These are phyloP conservation scores for Anolis sagrei DNA, from an alignment of 2,113 vertebrate species.

Conservation along the genomic window DNA sequence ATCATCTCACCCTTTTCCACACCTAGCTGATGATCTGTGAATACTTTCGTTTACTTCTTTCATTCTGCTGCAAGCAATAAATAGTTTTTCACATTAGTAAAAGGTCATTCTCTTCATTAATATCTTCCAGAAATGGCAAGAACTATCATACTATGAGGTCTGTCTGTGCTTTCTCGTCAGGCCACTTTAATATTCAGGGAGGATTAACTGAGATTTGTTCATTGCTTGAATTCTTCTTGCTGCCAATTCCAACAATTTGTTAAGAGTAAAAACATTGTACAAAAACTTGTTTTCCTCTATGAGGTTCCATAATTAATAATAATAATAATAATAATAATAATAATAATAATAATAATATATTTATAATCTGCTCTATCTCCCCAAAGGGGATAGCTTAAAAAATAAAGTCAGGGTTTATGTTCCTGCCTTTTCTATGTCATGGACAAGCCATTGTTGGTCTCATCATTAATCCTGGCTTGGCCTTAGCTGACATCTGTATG, in stretches of 20 bases:
- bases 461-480: no score
- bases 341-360: no score
- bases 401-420: no score
- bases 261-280: background rate
- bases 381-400: no score
- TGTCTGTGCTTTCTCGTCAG: slow-evolving; percentile 29
- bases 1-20: slow-evolving; percentile 3
- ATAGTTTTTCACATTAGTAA: slow-evolving; percentile 22
- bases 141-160: background rate
- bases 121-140: slow-evolving; percentile 32
- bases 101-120: slow-evolving; percentile 38
- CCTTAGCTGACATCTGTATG: no score
- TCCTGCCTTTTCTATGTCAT: no score
- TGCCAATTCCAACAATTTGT: background rate
- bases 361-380: no score
- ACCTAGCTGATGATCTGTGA: background rate
- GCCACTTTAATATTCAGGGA: background rate
- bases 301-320: background rate
- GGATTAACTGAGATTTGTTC: background rate
- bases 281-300: background rate
- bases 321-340: no score
- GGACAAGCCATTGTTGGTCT: no score
- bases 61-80: slow-evolving; percentile 9
- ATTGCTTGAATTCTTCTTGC: background rate
- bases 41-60: background rate